Conservation (phyloP, 2,113 vertebrate species). For the Pachycephala philippinensis region DNA sequence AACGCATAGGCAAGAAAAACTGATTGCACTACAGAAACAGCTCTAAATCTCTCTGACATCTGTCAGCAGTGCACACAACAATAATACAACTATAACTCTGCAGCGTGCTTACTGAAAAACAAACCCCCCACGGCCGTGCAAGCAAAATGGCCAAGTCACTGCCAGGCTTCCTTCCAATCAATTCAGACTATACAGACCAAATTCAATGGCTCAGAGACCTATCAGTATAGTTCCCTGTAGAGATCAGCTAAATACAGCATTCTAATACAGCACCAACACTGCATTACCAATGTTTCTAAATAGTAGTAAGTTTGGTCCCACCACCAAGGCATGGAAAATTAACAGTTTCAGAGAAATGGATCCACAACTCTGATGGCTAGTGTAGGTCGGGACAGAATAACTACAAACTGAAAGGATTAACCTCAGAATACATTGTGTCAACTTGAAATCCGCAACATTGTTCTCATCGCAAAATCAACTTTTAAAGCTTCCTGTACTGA, state of each 20-base stretch:
- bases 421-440: not conserved
- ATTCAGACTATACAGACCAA: not conserved
- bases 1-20: not conserved
- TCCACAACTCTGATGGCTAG: not conserved
- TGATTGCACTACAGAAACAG: not conserved
- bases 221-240: not conserved
- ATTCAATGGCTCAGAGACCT: not conserved
- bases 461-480: not conserved
- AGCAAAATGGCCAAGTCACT: not conserved
- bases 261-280: not conserved
- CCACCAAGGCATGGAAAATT: not conserved
- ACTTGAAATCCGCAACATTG: not conserved
- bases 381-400: rapidly evolving
- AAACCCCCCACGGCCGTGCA: not conserved
- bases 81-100: not conserved
- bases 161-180: not conserved
- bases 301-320: rapidly evolving
- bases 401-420: not conserved
- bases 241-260: not conserved
- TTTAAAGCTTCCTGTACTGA: not conserved
- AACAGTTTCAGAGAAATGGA: not conserved
- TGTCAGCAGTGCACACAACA: not conserved
- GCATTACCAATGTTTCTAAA: not conserved
- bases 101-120: not conserved
- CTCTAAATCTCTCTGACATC: not conserved